Percentiles rank a stretch among this genome's conserved stretches.
Evolutionary conservation across 2,888 invertebrate species (phyloP).

Genomic region (Lithophane ornitopus): DNA sequence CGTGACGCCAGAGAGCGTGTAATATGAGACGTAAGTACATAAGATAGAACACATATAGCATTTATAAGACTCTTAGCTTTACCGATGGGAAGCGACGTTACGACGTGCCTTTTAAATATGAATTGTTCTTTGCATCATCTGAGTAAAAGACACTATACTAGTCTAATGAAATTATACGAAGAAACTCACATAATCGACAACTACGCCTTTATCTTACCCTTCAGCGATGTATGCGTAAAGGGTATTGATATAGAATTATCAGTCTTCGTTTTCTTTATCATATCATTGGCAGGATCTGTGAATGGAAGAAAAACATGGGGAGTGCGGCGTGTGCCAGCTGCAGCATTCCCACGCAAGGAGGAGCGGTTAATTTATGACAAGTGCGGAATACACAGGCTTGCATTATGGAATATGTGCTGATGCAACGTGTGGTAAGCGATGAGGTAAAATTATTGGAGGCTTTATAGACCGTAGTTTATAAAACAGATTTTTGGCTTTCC

Average conservation of each 20-base stretch:
- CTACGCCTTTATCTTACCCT: neutral
- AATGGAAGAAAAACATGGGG: constrained; percentile 63
- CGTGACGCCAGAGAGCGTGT: constrained; percentile 50
- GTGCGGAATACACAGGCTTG: constrained; percentile 25
- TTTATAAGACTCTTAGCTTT: constrained; percentile 15
- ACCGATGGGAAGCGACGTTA: constrained; percentile 2
- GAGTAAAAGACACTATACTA: no score
- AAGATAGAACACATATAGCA: constrained; percentile 9
- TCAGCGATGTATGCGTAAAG: neutral
- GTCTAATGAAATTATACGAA: neutral
- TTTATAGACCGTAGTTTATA: neutral
- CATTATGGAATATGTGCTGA: constrained; percentile 31
- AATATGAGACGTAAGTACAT: constrained; percentile 27
- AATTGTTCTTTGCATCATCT: neutral
- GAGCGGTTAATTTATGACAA: constrained; percentile 41
- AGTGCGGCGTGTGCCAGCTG: constrained; percentile 51
- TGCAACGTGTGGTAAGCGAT: constrained; percentile 5
- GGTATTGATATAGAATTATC: constrained; percentile 34
- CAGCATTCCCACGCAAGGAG: constrained; percentile 56
- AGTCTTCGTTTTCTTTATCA: constrained; percentile 51
- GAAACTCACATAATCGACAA: neutral
- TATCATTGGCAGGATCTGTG: constrained; percentile 54
- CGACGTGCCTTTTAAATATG: neutral
- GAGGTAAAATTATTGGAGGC: neutral
- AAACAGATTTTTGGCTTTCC: neutral